A percentile compares a stretch with the other conserved stretches of the same genome.
These are phyloP conservation scores for Xiphophorus birchmanni DNA, from an alignment of 2,797 vertebrate genomes.

Conservation along the genomic window DNA sequence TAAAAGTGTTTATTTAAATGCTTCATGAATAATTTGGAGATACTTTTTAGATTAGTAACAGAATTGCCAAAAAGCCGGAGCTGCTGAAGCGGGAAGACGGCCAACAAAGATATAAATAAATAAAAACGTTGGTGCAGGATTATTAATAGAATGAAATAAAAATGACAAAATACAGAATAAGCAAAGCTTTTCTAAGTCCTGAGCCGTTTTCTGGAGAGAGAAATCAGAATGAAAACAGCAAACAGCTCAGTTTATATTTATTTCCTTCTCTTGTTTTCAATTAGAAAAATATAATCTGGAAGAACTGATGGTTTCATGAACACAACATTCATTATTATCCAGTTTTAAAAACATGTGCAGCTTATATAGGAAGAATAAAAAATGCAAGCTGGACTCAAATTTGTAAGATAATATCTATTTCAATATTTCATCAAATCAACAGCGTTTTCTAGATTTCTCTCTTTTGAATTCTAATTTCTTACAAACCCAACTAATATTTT, in stretches of 20 bases:
- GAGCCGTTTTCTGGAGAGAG: not conserved
- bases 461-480: not conserved
- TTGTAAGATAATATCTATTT: not conserved
- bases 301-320: not conserved
- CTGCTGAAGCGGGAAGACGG: not conserved
- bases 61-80: not conserved
- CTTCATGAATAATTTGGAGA: not conserved
- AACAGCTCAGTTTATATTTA: not conserved
- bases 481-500: not conserved
- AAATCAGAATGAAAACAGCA: not conserved
- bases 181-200: not conserved
- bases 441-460: not conserved
- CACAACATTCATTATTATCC: not conserved
- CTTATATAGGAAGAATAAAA: not conserved
- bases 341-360: not conserved
- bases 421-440: not conserved
- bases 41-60: not conserved
- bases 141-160: not conserved
- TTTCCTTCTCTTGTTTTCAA: not conserved
- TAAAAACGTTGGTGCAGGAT: not conserved
- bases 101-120: not conserved
- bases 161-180: not conserved
- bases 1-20: not conserved
- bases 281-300: not conserved
- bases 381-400: not conserved